Conservation (phyloP, 2,888 invertebrate species). For the Hypercompe scribonia region DNA sequence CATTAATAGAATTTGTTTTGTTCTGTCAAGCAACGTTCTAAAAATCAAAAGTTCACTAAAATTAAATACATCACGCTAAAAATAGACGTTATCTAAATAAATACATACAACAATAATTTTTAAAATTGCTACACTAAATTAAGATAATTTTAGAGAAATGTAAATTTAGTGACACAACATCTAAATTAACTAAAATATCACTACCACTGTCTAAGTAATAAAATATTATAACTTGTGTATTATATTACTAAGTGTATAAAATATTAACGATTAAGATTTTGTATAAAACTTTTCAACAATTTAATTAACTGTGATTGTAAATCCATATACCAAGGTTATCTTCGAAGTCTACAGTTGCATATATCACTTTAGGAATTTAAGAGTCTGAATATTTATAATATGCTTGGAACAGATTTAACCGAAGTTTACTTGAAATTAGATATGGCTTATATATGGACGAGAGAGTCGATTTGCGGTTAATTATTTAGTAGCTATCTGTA, state of each 20-base stretch:
- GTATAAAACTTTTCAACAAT: not conserved
- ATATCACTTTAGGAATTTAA: slow-evolving; percentile 71
- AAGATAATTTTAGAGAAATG: too few species aligned
- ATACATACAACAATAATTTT: too few species aligned
- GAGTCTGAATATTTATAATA: slow-evolving; percentile 67
- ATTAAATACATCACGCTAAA: too few species aligned
- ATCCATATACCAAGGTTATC: slow-evolving; percentile 56
- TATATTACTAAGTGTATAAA: not conserved
- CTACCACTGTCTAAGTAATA: not conserved
- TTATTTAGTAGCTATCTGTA: slow-evolving; percentile 13
- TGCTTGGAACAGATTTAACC: slow-evolving; percentile 76
- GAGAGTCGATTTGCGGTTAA: slow-evolving; percentile 12
- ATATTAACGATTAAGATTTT: not conserved
- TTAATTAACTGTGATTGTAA: slow-evolving; percentile 17
- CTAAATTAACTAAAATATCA: too few species aligned
- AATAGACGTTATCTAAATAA: too few species aligned
- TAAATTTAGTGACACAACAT: too few species aligned
- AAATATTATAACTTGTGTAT: not conserved
- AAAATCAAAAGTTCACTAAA: too few species aligned
- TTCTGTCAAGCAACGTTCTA: too few species aligned
- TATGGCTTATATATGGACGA: slow-evolving; percentile 14
- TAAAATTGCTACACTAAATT: too few species aligned
- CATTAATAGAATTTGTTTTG: too few species aligned
- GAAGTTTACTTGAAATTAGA: slow-evolving; percentile 46
- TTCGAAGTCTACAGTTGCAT: slow-evolving; percentile 64